These are phyloP conservation scores for Aradus depressus DNA, from an alignment of 2,888 invertebrate species.

Conservation along the genomic window DNA sequence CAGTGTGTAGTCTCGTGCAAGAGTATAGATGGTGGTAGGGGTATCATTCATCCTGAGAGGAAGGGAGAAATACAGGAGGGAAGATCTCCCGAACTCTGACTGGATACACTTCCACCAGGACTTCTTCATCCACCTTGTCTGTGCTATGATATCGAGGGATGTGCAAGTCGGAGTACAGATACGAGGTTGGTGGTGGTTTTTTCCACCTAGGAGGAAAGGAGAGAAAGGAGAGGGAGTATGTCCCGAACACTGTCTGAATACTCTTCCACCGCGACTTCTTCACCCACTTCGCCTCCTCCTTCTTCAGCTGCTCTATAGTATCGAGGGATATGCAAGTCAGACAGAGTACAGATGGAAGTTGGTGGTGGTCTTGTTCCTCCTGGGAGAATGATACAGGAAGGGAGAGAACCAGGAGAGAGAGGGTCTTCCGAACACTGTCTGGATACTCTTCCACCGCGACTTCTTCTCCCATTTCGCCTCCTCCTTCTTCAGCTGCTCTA, in stretches of 20 bases:
- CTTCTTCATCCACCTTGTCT: constrained; percentile 83
- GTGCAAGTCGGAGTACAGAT: no score
- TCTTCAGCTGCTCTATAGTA: constrained; percentile 93
- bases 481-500: constrained; percentile 93
- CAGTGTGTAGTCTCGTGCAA: no score
- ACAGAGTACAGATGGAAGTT: constrained; percentile 78
- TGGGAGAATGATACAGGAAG: constrained; percentile 68
- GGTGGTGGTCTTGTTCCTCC: constrained; percentile 57
- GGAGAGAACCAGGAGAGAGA: constrained; percentile 92
- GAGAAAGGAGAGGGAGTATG: constrained; percentile 84
- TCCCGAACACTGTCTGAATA: constrained; percentile 91
- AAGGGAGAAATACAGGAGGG: constrained; percentile 87
- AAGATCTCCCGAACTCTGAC: constrained; percentile 93
- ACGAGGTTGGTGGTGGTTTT: no score
- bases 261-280: constrained; percentile 89
- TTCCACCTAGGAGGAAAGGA: no score
- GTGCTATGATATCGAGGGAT: no score
- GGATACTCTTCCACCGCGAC: constrained; percentile 88
- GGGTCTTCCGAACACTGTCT: constrained; percentile 93
- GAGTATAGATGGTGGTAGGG: constrained; percentile 72
- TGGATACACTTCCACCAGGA: constrained; percentile 92
- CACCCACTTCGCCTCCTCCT: constrained; percentile 87
- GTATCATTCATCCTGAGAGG: constrained; percentile 54
- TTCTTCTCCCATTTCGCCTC: constrained; percentile 89
- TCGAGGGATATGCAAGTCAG: no score